Base-by-base conservation (phyloP, 2,888 invertebrate species). In the Julus scanicus region DNA sequence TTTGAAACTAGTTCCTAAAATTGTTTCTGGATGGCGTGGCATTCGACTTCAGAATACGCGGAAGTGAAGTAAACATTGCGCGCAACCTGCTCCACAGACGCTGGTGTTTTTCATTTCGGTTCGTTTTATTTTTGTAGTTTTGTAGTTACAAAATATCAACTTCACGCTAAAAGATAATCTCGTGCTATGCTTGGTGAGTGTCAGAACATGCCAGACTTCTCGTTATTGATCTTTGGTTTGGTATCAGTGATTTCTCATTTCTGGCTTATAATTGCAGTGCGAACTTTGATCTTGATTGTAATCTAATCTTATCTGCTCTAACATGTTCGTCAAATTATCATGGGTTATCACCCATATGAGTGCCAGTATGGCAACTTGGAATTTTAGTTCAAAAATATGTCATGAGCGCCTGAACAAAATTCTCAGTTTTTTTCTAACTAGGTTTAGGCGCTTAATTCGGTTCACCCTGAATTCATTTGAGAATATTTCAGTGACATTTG, bases 91-190 rank as follows among this genome's bases (percentile, higher is more conserved):
- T 29, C 29, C 29, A 71, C 29, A 29, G 71, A 37, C 2, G 37
- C 80, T 37, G 80, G 80, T 80, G 80, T 37, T 37, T 37, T 80
- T 5, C 3, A 11, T 4, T 20, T 2, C 63, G 17, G 29, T 71
- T 80, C 29, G 13, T 80, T 80, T 80, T 80, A 80, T 80, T 80
- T 80, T 80, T 80, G 37, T 71, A n/a, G 29, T 29, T 80, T 80
- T 80, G 13, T 71, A n/a, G 29, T 29, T 80, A 15, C 63, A n/a
- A 20, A 39, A 80, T 80, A 80, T 80, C 37, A 15, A 80, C 80
- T 1, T 80, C 11, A 13, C 15, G 29, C 1, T 1, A 15, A 80
- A 37, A 37, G 37, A 13, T 80, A 39, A 80, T 80, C 80, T 80
- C 29, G 80, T 37, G 80, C 13, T 80, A 80, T 80, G 80, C 37